Evolutionary conservation across 2,113 vertebrate genomes (phyloP), one percentile per base, ranked within the genome.

Genomic region (Grallaria varia): DNA sequence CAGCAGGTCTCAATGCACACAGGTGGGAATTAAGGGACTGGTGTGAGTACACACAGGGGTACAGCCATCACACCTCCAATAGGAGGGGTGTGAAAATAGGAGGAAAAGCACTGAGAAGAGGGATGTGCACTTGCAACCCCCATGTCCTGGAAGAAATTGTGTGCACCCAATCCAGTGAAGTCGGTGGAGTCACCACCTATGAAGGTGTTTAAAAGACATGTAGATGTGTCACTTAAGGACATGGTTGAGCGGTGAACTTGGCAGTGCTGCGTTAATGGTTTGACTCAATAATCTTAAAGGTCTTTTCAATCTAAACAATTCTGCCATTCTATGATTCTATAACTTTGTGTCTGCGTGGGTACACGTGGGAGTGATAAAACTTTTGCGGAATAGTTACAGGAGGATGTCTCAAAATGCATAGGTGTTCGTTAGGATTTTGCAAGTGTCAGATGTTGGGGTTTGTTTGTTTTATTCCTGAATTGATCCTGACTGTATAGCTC

Each of bases 1-100:
- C 0, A 0, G 3, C 20, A 14, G 19, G 3, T 8, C 1, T 62
- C 62, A 25, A 2, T 4, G 10, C 6, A 12, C 14, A 35, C 4
- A 28, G 13, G 3, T 25, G 33, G 6, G 16, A n/a, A 49, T 60
- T 30, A 20, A 25, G 16, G 35, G 35, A 11, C 18, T 30, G 12
- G 3, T 30, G 33, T 22, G 44, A 18, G 20, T 39, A 55, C 14
- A 23, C 13, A 9, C 35, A 53, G 35, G 17, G 8, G 7, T 31
- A 56, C 0, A 0, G 15, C 3, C 18, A n/a, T 6, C 27, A 11
- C 2, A 22, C 49, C 28, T 60, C 31, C 24, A n/a, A 14, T 3
- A n/a, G 5, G 3, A n/a, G 8, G 10, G 3, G 1, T 56, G 6
- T 28, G 24, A 58, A 89, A 83, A n/a, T 14, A 5, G 9, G 5